Percentiles rank a stretch among this genome's conserved stretches.
Evolutionary conservation across 2,113 vertebrate genomes (phyloP).

Genomic region (Paracanthobrama guichenoti): DNA sequence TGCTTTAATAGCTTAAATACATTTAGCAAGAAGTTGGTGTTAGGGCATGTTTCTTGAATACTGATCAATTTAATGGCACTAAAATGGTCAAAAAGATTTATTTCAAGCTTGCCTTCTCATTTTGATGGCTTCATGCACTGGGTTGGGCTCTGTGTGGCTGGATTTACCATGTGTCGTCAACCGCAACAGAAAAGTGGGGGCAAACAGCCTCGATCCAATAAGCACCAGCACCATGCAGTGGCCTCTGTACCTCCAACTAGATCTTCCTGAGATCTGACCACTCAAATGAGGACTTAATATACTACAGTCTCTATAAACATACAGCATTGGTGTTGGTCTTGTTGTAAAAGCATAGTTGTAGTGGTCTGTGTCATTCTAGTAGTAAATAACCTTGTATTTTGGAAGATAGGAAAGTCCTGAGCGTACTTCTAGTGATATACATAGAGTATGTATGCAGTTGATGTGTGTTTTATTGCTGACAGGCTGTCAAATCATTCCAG

Average conservation of each 20-base stretch:
- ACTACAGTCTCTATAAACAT: not conserved
- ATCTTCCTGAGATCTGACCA: conserved; percentile 14
- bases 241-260: conserved; percentile 82
- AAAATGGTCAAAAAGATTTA: conserved; percentile 8
- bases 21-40: conserved; percentile 72
- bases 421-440: not conserved
- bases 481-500: conserved; percentile 20
- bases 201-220: conserved; percentile 99
- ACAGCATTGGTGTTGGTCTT: not conserved
- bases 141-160: conserved; percentile 94
- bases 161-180: conserved; percentile 99
- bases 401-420: not conserved
- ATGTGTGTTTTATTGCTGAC: not conserved
- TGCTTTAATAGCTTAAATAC: conserved; percentile 44
- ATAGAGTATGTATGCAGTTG: not conserved
- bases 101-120: not conserved
- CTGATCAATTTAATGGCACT: not conserved
- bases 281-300: conserved; percentile 1
- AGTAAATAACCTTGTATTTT: not conserved
- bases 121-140: conserved; percentile 63
- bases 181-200: conserved; percentile 99
- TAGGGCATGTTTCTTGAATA: conserved; percentile 38
- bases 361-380: not conserved
- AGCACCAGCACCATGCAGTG: conserved; percentile 95
- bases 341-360: not conserved